Conservation (phyloP, 2,797 vertebrate genomes). For the Luscinia luscinia region DNA sequence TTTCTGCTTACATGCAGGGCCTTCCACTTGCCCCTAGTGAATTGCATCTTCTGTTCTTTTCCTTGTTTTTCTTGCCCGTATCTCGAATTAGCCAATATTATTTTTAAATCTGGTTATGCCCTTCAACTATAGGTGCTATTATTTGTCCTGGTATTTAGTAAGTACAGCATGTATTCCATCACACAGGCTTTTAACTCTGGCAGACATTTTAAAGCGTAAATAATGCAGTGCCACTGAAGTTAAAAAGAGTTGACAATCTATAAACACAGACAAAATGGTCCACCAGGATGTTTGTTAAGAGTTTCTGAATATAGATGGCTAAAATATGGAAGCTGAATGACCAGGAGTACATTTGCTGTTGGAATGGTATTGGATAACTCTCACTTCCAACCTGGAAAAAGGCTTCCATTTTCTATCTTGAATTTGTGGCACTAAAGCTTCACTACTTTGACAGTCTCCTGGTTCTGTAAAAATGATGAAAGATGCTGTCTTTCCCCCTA, state of each 20-base stretch:
- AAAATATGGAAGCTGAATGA: background rate
- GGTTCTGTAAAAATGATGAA: background rate
- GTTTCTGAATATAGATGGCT: background rate
- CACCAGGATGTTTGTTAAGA: background rate
- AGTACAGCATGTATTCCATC: background rate
- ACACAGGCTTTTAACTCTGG: background rate
- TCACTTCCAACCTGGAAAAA: background rate
- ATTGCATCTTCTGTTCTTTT: slow-evolving; percentile 19
- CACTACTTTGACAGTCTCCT: background rate
- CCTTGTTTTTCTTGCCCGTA: background rate
- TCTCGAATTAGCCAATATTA: background rate
- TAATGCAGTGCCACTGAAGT: background rate
- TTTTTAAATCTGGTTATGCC: slow-evolving; percentile 8
- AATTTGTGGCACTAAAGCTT: background rate
- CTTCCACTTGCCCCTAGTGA: background rate
- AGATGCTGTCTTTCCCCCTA: background rate
- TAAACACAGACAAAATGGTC: background rate
- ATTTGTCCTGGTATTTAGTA: background rate
- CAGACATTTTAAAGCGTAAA: background rate
- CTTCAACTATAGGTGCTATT: background rate
- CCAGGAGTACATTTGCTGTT: background rate
- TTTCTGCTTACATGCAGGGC: background rate
- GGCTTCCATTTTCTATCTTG: background rate
- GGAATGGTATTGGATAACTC: background rate
- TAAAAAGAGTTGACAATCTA: background rate